These are phyloP conservation scores for Ondatra zibethicus DNA, from an alignment of 2,113 vertebrate species.

Conservation along the genomic window DNA sequence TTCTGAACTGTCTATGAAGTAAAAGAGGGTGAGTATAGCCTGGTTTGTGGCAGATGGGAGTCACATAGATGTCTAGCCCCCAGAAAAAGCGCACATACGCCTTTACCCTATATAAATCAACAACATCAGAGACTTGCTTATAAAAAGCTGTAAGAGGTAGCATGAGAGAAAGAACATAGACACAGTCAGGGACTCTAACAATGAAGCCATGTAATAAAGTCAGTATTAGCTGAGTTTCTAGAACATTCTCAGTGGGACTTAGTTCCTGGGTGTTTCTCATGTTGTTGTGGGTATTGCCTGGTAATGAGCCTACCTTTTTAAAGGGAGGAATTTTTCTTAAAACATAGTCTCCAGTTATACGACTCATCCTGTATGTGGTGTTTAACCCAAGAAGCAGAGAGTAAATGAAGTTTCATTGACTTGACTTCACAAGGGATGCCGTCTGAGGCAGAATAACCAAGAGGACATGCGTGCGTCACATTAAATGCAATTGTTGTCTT, in stretches of 20 bases:
- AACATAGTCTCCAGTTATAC: background rate
- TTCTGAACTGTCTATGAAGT: background rate
- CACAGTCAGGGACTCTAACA: background rate
- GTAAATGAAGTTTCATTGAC: background rate
- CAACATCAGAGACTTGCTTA: background rate
- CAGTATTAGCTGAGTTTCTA: background rate
- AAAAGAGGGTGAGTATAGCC: background rate
- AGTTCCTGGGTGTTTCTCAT: background rate
- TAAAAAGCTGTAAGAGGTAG: background rate
- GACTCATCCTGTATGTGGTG: background rate
- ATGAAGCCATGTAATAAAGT: background rate
- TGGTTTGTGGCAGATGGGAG: background rate
- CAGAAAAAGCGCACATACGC: background rate
- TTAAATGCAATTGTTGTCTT: background rate
- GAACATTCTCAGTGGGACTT: background rate
- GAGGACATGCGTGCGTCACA: background rate
- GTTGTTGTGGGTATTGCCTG: accelerated
- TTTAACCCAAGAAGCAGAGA: conserved; percentile 16
- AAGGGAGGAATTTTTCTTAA: background rate
- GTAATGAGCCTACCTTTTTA: background rate
- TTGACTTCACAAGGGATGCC: background rate
- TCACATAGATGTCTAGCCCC: background rate
- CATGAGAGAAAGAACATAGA: accelerated
- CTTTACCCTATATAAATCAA: background rate
- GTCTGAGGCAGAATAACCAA: background rate